Percentiles rank a stretch among this genome's conserved stretches.
phyloP scores from a whole-genome alignment of 35 echinoderm and acorn worm genomes.

The Lytechinus pictus region DNA sequence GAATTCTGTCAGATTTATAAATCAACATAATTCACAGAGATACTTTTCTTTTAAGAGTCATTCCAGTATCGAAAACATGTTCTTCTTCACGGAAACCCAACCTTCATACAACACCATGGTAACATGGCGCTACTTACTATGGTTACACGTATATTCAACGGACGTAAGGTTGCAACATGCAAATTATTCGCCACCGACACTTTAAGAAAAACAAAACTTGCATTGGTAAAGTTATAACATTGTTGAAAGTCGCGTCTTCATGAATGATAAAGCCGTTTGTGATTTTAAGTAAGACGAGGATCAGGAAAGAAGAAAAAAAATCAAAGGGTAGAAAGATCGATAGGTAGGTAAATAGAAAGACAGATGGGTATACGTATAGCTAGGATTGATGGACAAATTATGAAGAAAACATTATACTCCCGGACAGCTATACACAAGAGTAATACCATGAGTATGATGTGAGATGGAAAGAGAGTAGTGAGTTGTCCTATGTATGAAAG shows the following conservation, averaged over 20 bases:
- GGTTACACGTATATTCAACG: neutral
- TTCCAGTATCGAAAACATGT: too few relatives aligned
- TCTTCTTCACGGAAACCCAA: too few relatives aligned
- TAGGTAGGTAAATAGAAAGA: neutral
- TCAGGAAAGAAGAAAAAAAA: neutral
- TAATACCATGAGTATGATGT: neutral
- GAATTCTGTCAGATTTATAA: too few relatives aligned
- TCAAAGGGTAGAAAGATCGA: neutral
- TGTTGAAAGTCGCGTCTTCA: neutral
- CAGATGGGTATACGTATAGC: too few relatives aligned
- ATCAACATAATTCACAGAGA: too few relatives aligned
- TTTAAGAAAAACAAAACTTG: neutral
- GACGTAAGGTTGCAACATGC: neutral
- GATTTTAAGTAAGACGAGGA: neutral
- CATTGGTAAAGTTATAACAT: neutral
- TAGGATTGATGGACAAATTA: too few relatives aligned
- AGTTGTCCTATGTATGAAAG: neutral
- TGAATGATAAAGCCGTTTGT: neutral
- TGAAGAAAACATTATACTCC: neutral
- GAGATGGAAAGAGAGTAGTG: slow-evolving; percentile 16
- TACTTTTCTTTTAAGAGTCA: too few relatives aligned
- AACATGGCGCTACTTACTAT: neutral
- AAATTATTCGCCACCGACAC: neutral
- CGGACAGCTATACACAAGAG: neutral
- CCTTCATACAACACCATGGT: too few relatives aligned